Evolutionary conservation across 2,113 vertebrate species (phyloP).

Genomic region (Anhinga anhinga): DNA sequence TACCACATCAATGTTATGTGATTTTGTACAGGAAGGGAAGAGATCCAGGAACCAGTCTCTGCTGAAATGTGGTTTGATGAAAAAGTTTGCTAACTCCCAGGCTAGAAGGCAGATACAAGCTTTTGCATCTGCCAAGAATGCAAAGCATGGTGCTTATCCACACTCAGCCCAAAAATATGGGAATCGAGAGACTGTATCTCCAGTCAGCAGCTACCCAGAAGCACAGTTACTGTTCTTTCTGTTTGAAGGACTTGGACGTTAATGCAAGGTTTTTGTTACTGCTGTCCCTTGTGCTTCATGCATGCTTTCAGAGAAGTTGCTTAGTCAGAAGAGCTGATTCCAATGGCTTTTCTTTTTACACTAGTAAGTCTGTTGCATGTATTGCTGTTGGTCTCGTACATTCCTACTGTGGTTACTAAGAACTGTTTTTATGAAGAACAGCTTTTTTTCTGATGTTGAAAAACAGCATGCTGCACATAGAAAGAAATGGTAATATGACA

Average conservation of each 20-base stretch:
- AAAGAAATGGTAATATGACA: conserved; percentile 18
- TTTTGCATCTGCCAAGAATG: conserved; percentile 63
- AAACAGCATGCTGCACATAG: conserved; percentile 34
- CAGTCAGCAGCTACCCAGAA: conserved; percentile 37
- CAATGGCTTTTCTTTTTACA: background rate
- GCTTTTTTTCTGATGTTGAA: conserved; percentile 40
- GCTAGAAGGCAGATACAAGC: conserved; percentile 66
- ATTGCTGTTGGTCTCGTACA: conserved; percentile 11
- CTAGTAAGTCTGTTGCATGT: background rate
- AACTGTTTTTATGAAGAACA: conserved; percentile 31
- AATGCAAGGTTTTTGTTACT: background rate
- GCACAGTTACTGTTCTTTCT: background rate
- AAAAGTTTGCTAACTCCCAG: conserved; percentile 64
- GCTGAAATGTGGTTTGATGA: conserved; percentile 65
- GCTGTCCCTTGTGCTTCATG: background rate
- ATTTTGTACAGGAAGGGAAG: conserved; percentile 66
- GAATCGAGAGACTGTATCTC: conserved; percentile 12
- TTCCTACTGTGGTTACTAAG: conserved; percentile 41
- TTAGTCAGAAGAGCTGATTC: conserved; percentile 49
- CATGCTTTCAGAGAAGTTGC: conserved; percentile 20
- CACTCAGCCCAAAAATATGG: conserved; percentile 1
- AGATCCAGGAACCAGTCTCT: conserved; percentile 53
- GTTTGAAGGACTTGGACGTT: background rate
- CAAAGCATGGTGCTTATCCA: conserved; percentile 52
- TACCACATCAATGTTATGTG: conserved; percentile 60